Evolutionary conservation across 2,113 vertebrate species (phyloP).

Genomic region (Microcebus murinus): DNA sequence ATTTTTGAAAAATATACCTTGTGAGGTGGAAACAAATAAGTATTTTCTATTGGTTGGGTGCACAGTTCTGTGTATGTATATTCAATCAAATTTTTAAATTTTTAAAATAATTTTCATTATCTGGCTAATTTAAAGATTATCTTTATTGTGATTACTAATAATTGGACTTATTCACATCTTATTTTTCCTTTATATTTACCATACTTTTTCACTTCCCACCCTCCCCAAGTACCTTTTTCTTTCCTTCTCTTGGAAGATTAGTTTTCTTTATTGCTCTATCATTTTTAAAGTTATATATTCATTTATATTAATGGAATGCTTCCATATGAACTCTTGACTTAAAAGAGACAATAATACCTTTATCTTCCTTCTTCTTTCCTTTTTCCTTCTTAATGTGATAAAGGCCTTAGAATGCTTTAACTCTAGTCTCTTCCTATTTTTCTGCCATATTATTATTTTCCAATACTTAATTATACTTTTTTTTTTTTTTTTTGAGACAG

Average conservation of each 20-base stretch:
- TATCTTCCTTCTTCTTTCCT: background rate
- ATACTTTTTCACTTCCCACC: background rate
- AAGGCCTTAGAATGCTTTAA: slow-evolving; percentile 18
- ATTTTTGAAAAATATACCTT: slow-evolving; percentile 19
- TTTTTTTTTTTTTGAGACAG: too few species aligned
- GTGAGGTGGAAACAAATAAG: background rate
- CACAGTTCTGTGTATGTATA: background rate
- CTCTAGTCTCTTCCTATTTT: background rate
- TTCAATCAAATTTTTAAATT: background rate
- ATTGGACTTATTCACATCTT: background rate
- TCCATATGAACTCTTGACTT: slow-evolving; percentile 11
- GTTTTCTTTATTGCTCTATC: slow-evolving; percentile 28
- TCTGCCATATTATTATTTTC: slow-evolving; percentile 13
- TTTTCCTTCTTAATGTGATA: background rate
- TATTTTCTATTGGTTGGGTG: background rate
- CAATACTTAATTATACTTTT: slow-evolving; percentile 38
- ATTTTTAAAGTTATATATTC: background rate
- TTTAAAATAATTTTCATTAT: background rate
- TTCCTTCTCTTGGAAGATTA: background rate
- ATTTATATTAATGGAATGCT: slow-evolving; percentile 12
- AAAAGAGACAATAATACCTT: slow-evolving; percentile 9
- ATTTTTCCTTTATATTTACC: background rate
- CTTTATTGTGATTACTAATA: slow-evolving; percentile 17
- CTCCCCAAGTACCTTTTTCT: background rate
- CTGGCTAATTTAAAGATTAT: background rate